Conservation (phyloP, 2,113 vertebrate genomes). For the Sorex araneus region DNA sequence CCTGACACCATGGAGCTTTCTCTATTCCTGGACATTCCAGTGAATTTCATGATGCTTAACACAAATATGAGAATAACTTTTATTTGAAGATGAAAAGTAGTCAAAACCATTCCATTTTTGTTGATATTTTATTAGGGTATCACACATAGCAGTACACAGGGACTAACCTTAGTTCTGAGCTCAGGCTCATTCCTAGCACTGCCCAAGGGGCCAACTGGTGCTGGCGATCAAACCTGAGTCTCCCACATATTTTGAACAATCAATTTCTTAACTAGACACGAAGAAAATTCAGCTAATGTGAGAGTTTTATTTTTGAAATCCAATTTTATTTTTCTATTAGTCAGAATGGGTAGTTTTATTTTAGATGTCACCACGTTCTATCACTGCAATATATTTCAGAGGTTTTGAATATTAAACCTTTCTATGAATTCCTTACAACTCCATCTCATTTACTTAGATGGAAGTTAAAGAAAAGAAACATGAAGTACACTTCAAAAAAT, state of each 20-base stretch:
- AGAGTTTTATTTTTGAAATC: conserved; percentile 73
- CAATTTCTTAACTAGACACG: not conserved
- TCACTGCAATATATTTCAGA: conserved; percentile 79
- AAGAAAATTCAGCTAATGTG: conserved; percentile 51
- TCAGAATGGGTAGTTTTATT: conserved; percentile 78
- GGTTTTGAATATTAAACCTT: conserved; percentile 82
- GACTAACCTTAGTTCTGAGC: too few relatives aligned
- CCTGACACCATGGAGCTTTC: not conserved
- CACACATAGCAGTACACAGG: too few relatives aligned
- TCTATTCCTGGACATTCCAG: not conserved
- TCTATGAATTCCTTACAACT: conserved; percentile 70
- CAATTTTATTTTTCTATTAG: conserved; percentile 70
- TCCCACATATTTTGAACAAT: not conserved
- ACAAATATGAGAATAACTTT: not conserved
- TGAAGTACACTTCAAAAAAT: conserved; percentile 73
- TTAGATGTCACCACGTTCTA: conserved; percentile 76
- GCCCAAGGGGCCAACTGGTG: too few relatives aligned
- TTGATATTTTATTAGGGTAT: not conserved
- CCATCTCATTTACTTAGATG: conserved; percentile 75
- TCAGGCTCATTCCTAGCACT: too few relatives aligned
- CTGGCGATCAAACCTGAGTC: too few relatives aligned
- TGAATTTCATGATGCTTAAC: not conserved
- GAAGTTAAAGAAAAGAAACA: conserved; percentile 86
- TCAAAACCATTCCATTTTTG: not conserved
- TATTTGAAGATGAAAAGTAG: conserved; percentile 34